Conservation (phyloP, 2,797 vertebrate species). For the Gallinago stenura region DNA sequence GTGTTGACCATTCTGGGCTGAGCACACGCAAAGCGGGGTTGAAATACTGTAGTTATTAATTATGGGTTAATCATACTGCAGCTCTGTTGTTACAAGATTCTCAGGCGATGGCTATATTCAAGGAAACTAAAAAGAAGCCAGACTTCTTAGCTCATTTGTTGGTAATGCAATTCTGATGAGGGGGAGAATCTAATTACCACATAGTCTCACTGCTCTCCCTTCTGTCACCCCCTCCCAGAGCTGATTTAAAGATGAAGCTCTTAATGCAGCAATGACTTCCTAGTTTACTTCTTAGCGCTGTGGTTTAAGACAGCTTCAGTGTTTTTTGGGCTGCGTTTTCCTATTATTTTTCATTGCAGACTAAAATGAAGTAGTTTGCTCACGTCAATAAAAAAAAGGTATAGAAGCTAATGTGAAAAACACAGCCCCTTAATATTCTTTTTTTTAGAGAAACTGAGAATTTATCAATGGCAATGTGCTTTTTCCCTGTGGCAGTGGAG, state of each 20-base stretch:
- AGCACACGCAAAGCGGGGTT: constrained; percentile 16
- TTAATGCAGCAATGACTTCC: not conserved
- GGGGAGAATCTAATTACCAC: constrained; percentile 11
- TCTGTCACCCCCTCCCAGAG: constrained; percentile 5
- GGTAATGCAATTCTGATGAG: constrained; percentile 27
- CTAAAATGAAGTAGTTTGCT: not conserved
- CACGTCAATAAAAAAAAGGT: not conserved
- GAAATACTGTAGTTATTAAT: constrained; percentile 64
- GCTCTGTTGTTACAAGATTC: constrained; percentile 54
- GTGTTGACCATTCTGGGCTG: constrained; percentile 40
- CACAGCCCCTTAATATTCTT: not conserved
- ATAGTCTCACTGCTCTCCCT: not conserved
- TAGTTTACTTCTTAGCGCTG: not conserved
- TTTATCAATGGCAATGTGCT: not conserved
- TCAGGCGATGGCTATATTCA: constrained; percentile 52
- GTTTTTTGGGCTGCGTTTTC: constrained; percentile 25
- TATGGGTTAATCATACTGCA: constrained; percentile 50
- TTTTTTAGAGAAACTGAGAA: not conserved
- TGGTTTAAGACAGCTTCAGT: not conserved
- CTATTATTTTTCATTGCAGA: not conserved
- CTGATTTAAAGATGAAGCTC: not conserved
- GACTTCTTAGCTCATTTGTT: constrained; percentile 54
- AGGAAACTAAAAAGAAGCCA: constrained; percentile 50
- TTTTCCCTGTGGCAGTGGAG: not conserved
- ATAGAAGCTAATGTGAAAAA: not conserved